phyloP scores from a whole-genome alignment of 2,888 invertebrate species.

The Scaptomyza parva region DNA sequence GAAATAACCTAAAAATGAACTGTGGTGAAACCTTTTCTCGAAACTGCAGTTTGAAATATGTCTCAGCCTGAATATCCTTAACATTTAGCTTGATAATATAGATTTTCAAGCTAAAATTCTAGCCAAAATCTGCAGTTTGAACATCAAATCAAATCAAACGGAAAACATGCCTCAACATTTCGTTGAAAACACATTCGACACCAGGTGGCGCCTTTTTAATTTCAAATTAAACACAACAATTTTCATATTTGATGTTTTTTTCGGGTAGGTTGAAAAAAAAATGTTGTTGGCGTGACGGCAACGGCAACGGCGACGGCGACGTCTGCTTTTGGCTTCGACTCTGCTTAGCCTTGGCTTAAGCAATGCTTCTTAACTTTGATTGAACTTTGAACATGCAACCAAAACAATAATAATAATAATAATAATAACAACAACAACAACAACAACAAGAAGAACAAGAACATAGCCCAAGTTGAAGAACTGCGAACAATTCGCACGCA shows the following conservation, averaged over 20 bases:
- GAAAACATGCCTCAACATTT: too few relatives aligned
- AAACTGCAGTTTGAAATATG: too few relatives aligned
- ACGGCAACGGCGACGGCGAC: slow-evolving; percentile 70
- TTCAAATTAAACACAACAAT: slow-evolving; percentile 11
- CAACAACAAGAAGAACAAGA: slow-evolving; percentile 13
- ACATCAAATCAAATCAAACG: too few relatives aligned
- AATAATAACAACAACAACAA: slow-evolving; percentile 31
- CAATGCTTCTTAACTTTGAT: slow-evolving; percentile 69
- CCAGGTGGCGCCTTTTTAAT: slow-evolving; percentile 11
- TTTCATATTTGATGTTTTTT: slow-evolving; percentile 22
- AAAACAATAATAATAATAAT: slow-evolving; percentile 18
- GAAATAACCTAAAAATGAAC: too few relatives aligned
- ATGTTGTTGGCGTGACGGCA: too few relatives aligned
- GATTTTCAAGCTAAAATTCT: too few relatives aligned
- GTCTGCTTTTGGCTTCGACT: too few relatives aligned
- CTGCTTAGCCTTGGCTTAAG: slow-evolving; percentile 75
- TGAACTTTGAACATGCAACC: slow-evolving; percentile 76
- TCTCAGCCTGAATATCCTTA: too few relatives aligned
- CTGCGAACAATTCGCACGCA: slow-evolving; percentile 72
- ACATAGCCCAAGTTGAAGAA: slow-evolving; percentile 49
- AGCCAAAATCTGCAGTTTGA: too few relatives aligned
- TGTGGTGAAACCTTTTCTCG: too few relatives aligned
- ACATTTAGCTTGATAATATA: too few relatives aligned
- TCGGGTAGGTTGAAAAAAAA: not conserved
- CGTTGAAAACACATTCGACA: too few relatives aligned